A percentile compares a stretch with the other conserved stretches of the same genome.
phyloP scores from a whole-genome alignment of 2,113 vertebrate species.

The Petaurus breviceps region DNA sequence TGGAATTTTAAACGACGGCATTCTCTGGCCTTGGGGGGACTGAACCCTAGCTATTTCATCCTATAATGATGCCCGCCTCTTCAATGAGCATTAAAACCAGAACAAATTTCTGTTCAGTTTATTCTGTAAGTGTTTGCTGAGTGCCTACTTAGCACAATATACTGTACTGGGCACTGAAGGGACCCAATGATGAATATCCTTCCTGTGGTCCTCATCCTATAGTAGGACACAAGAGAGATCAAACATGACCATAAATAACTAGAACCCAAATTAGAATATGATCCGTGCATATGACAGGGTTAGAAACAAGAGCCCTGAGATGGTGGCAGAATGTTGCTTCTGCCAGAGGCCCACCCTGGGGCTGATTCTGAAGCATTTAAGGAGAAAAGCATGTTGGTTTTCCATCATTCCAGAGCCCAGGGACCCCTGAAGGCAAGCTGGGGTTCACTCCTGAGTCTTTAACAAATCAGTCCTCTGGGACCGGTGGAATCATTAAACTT shows the following conservation, averaged over 20 bases:
- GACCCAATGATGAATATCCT: not conserved
- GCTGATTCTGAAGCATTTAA: not conserved
- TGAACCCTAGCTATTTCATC: not conserved
- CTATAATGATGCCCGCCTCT: not conserved
- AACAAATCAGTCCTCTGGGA: not conserved
- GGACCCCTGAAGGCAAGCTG: not conserved
- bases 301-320: not conserved
- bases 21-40: not conserved
- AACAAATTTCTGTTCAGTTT: not conserved
- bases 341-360: not conserved
- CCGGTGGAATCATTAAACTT: not conserved
- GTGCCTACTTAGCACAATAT: not conserved
- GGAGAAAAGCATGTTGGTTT: not conserved
- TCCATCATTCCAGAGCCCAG: not conserved
- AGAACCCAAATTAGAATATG: not conserved
- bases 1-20: not conserved
- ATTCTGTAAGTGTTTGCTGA: not conserved
- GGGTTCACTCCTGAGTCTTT: fast-evolving
- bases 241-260: not conserved
- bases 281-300: not conserved
- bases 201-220: not conserved
- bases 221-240: not conserved
- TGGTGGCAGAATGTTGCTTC: too few species aligned
- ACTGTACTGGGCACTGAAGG: not conserved
- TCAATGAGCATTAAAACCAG: not conserved